These are phyloP conservation scores for Drosophila sp. DNA, from an alignment of 1,140 invertebrate genomes.

Conservation along the genomic window DNA sequence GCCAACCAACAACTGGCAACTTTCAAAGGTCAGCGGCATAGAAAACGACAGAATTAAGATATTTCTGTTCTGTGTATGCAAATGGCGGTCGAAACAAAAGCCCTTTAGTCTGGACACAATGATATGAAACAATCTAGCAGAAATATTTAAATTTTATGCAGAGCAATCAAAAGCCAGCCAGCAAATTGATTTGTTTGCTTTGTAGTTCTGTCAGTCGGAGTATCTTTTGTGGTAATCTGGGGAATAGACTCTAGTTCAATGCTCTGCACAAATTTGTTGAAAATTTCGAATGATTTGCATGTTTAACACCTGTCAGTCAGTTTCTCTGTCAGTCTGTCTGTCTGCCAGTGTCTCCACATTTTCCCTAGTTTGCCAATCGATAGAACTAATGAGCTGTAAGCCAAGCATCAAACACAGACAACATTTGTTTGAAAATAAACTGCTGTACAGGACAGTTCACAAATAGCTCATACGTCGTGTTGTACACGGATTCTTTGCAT, in stretches of 20 bases:
- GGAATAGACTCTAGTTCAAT: conserved; percentile 50
- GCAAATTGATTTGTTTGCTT: conserved; percentile 71
- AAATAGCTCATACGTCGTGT: conserved; percentile 57
- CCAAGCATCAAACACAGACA: conserved; percentile 39
- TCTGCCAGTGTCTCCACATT: conserved; percentile 4
- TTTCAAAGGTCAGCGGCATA: conserved; percentile 63
- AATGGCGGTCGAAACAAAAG: conserved; percentile 55
- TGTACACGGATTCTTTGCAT: background rate
- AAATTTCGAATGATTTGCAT: conserved; percentile 60
- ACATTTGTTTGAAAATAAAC: conserved; percentile 66
- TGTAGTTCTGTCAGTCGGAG: conserved; percentile 25
- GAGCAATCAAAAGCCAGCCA: conserved; percentile 49
- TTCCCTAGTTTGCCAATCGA: conserved; percentile 51
- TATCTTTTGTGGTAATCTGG: conserved; percentile 15
- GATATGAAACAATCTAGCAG: conserved; percentile 44
- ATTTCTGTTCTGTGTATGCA: conserved; percentile 53
- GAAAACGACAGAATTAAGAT: conserved; percentile 60
- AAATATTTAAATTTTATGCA: conserved; percentile 79
- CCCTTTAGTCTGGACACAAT: conserved; percentile 57
- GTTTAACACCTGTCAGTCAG: conserved; percentile 26
- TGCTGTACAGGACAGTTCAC: conserved; percentile 28
- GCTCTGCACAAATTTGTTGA: conserved; percentile 25
- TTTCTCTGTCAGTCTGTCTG: conserved; percentile 3
- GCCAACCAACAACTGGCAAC: conserved; percentile 6
- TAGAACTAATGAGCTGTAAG: conserved; percentile 74